Percentiles rank a stretch among this genome's conserved stretches.
phyloP scores from a whole-genome alignment of 2,888 invertebrate species.

The Megaustenia siamemsis region DNA sequence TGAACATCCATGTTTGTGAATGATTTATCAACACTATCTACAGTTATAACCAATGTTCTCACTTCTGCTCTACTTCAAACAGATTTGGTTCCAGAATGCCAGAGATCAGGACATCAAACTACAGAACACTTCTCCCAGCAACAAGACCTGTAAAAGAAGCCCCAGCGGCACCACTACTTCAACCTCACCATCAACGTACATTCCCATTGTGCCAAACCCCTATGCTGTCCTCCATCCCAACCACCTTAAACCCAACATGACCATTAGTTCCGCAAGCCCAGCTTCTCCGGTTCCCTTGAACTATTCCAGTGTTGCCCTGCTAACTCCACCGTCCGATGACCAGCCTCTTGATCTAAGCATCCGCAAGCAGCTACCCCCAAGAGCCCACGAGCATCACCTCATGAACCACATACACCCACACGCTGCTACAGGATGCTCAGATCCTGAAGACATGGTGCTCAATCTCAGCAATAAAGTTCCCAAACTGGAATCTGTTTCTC shows the following conservation, averaged over 20 bases:
- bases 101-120: slow-evolving; percentile 86
- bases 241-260: slow-evolving; percentile 17
- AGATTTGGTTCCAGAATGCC: slow-evolving; percentile 97
- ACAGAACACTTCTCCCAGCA: slow-evolving; percentile 76
- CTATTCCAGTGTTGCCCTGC: background rate
- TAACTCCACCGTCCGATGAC: slow-evolving; percentile 46
- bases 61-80: background rate
- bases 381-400: slow-evolving; percentile 62
- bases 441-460: slow-evolving; percentile 84
- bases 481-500: slow-evolving; percentile 59
- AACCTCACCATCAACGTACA: slow-evolving; percentile 66
- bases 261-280: slow-evolving; percentile 11
- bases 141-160: slow-evolving; percentile 31
- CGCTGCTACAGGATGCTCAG: slow-evolving; percentile 56
- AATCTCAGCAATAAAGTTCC: slow-evolving; percentile 86
- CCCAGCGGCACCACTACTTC: slow-evolving; percentile 45
- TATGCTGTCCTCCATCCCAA: slow-evolving; percentile 52
- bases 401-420: slow-evolving; percentile 57
- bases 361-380: slow-evolving; percentile 81
- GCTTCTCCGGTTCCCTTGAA: background rate
- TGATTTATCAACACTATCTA: no score
- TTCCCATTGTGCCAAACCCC: slow-evolving; percentile 75
- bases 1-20: no score
- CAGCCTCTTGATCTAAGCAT: slow-evolving; percentile 92
- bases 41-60: background rate